Evolutionary conservation across 2,797 vertebrate genomes (phyloP).

Genomic region (Sebastolobus alascanus): DNA sequence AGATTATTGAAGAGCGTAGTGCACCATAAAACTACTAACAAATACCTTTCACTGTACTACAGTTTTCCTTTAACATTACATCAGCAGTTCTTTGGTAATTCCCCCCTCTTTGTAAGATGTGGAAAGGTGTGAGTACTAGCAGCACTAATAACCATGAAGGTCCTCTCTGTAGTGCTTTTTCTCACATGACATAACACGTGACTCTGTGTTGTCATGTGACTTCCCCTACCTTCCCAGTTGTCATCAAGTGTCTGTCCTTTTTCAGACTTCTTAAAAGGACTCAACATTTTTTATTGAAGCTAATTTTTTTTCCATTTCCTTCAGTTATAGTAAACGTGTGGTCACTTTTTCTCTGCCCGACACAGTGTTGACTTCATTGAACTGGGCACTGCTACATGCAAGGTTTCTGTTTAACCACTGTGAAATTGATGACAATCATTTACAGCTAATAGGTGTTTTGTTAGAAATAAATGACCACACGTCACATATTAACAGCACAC

Average conservation of each 20-base stretch:
- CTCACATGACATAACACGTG: slow-evolving; percentile 46
- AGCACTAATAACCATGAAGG: background rate
- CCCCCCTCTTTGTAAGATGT: background rate
- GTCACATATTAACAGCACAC: slow-evolving; percentile 6
- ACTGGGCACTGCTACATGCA: background rate
- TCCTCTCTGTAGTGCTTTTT: slow-evolving; percentile 1
- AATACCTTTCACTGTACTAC: background rate
- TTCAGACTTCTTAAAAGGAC: background rate
- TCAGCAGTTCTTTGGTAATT: background rate
- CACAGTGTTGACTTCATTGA: background rate
- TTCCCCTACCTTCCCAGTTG: slow-evolving; percentile 1
- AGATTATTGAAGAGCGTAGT: background rate
- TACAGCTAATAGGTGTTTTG: background rate
- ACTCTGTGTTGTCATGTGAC: slow-evolving; percentile 42
- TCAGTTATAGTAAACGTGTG: slow-evolving; percentile 4
- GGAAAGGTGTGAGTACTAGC: background rate
- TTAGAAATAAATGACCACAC: slow-evolving; percentile 5
- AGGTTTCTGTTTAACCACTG: background rate
- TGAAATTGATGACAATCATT: background rate
- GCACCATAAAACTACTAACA: background rate
- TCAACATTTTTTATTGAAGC: background rate
- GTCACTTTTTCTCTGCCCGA: background rate
- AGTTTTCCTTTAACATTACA: background rate
- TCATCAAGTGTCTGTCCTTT: slow-evolving; percentile 6
- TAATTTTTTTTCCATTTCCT: slow-evolving; percentile 12